Percentiles rank a stretch among this genome's conserved stretches.
Evolutionary conservation across 2,888 invertebrate genomes (phyloP).

Genomic region (Ptilodon capucinus): DNA sequence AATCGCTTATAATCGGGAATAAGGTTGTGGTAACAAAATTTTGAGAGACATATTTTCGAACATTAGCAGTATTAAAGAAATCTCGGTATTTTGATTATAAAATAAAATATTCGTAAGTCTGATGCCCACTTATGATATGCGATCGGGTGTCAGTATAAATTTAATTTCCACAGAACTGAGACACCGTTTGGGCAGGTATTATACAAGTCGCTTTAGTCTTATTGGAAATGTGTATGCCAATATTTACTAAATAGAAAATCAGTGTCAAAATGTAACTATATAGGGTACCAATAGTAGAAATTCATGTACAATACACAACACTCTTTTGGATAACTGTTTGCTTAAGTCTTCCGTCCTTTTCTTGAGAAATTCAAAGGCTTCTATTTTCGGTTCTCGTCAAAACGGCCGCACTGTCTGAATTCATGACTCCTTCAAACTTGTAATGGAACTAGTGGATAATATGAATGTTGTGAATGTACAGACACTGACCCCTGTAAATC

Average conservation of each 20-base stretch:
- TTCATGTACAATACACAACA: conserved; percentile 53
- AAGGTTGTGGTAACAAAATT: conserved; percentile 79
- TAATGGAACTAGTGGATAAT: conserved; percentile 43
- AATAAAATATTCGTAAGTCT: conserved; percentile 65
- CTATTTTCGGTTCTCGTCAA: conserved; percentile 34
- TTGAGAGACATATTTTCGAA: conserved; percentile 80
- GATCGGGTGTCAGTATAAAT: conserved; percentile 32
- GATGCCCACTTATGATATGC: conserved; percentile 59
- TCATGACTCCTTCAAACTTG: conserved; percentile 38
- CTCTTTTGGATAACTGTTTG: conserved; percentile 58
- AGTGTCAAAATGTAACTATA: conserved; percentile 75
- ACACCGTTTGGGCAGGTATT: conserved; percentile 47
- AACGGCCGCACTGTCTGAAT: conserved; percentile 31
- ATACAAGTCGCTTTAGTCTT: conserved; percentile 50
- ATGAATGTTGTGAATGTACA: conserved; percentile 54
- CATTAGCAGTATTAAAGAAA: conserved; percentile 70
- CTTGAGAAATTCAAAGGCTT: conserved; percentile 51
- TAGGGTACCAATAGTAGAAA: conserved; percentile 71
- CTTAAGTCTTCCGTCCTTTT: conserved; percentile 80
- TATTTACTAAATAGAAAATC: conserved; percentile 54
- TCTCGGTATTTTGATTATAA: conserved; percentile 72
- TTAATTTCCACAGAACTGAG: conserved; percentile 49
- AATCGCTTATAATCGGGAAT: conserved; percentile 72
- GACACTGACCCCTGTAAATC: conserved; percentile 52
- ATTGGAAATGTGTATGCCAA: conserved; percentile 54